These are phyloP conservation scores for Atopsyche davidsoni DNA, from an alignment of 1,140 invertebrate species.

Conservation along the genomic window DNA sequence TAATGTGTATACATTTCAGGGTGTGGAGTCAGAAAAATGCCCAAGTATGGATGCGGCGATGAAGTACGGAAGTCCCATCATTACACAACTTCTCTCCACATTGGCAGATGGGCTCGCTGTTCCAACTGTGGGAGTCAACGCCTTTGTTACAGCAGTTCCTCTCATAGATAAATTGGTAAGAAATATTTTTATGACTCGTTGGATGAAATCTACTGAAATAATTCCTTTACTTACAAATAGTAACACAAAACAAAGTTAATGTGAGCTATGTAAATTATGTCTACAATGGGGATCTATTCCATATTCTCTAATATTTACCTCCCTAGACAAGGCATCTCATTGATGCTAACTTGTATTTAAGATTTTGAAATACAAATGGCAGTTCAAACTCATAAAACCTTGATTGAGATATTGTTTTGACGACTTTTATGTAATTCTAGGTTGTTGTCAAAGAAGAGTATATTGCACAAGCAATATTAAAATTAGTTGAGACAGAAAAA, in stretches of 20 bases:
- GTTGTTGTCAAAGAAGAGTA: constrained; percentile 73
- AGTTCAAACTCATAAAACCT: no score
- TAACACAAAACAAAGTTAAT: no score
- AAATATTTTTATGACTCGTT: constrained; percentile 5
- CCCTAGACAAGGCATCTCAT: no score
- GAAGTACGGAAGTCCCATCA: constrained; percentile 61
- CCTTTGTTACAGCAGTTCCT: constrained; percentile 68
- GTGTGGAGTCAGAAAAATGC: constrained; percentile 86
- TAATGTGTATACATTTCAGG: constrained; percentile 58
- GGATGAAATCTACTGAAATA: no score
- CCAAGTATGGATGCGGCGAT: constrained; percentile 75
- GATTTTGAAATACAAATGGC: no score
- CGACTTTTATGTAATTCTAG: no score
- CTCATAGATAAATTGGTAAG: constrained; percentile 78
- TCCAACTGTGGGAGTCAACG: constrained; percentile 83
- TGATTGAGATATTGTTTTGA: no score
- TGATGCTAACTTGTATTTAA: constrained; percentile 10
- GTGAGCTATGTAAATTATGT: no score
- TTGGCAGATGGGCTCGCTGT: constrained; percentile 90
- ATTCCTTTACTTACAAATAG: no score
- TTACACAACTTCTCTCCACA: constrained; percentile 65
- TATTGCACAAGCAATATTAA: constrained; percentile 84
- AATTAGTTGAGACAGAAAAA: constrained; percentile 84
- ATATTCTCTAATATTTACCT: no score
- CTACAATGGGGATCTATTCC: no score